Conservation (phyloP, 2,113 vertebrate species). For the Murina feae region DNA sequence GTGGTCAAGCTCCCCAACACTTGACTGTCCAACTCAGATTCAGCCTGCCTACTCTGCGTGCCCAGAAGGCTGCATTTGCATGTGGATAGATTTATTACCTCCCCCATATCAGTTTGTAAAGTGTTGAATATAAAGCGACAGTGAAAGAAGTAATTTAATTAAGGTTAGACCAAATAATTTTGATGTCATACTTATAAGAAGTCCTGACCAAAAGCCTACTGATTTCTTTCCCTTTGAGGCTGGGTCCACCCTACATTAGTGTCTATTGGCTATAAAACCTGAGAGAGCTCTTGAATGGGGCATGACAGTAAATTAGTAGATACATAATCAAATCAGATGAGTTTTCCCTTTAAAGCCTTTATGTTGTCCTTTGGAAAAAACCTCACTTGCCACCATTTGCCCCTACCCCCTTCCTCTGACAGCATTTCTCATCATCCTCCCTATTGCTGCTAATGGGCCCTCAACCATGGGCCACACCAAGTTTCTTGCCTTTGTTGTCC, state of each 20-base stretch:
- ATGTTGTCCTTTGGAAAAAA: not conserved
- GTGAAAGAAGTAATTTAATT: not conserved
- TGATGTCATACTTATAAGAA: not conserved
- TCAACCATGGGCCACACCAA: fast-evolving
- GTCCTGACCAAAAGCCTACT: not conserved
- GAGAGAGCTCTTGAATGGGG: not conserved
- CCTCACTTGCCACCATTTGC: not conserved
- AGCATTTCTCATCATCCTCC: not conserved
- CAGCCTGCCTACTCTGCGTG: too few species aligned
- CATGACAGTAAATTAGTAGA: not conserved
- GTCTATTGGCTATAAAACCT: not conserved
- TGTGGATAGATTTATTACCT: not conserved
- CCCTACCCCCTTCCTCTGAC: fast-evolving
- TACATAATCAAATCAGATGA: not conserved
- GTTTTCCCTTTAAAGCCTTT: not conserved
- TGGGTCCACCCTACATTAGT: not conserved
- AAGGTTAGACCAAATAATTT: not conserved
- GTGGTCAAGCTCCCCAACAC: not conserved
- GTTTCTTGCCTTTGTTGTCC: not conserved
- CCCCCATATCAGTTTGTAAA: not conserved
- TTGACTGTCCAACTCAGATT: not conserved
- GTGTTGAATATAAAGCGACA: not conserved
- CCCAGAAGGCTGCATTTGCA: not conserved
- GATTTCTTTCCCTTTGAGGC: not conserved
- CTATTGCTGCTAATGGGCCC: not conserved